Base-by-base conservation (phyloP, 1,140 invertebrate species). In the Pararge aegeria region DNA sequence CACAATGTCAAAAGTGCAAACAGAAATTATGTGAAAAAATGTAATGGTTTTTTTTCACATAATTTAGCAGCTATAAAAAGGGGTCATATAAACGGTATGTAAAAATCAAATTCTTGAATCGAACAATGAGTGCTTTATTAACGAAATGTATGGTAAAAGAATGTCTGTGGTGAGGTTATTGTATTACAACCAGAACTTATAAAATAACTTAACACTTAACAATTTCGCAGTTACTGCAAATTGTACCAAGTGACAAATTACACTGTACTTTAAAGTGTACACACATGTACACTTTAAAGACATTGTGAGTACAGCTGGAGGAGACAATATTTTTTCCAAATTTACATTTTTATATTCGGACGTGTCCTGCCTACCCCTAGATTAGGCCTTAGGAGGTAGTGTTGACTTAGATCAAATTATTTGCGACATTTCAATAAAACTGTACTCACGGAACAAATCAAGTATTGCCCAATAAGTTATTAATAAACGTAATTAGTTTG, bases 71-170 rank as follows among this genome's bases (percentile, higher is more conserved):
- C n/a, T n/a, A n/a, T n/a, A n/a, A n/a, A n/a, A n/a, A n/a, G n/a
- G n/a, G n/a, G n/a, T n/a, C n/a, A n/a, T n/a, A n/a, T n/a, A n/a
- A n/a, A n/a, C n/a, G n/a, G n/a, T n/a, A n/a, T n/a, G 21, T 16
- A 71, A 64, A 61, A 70, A 78, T 66, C 55, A 70, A 70, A 72
- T 37, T 12, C 34, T 10, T 53, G 68, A 60, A 61, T 82, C 64
- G 86, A 89, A 89, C 86, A 89, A 89, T 89, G 80, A 89, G 83
- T 89, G 83, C 83, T 89, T 89, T 89, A 89, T 89, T 89, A 89
- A 89, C 86, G 81, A 89, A 87, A 86, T 83, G 81, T 81, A 79
- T 79, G 78, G 74, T 82, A 83, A 83, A 82, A 83, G 79, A 82
- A 85, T 81, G 71, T 81, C 73, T 82, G 81, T 81, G 78, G 77